phyloP scores from a whole-genome alignment of 1,140 invertebrate species.

The Zelostemma sp. region DNA sequence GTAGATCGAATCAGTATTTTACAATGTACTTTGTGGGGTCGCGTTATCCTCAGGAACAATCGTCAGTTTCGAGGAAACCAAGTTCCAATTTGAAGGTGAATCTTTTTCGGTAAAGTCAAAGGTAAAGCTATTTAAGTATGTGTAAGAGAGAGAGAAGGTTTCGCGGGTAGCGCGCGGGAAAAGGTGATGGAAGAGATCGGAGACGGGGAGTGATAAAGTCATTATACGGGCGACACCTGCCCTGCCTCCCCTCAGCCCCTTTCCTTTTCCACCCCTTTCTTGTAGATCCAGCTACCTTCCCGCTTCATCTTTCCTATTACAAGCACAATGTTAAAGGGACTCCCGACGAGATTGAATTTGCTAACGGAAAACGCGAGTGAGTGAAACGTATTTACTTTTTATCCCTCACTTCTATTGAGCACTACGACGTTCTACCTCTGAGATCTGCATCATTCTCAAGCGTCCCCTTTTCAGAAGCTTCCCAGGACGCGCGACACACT shows the following conservation, averaged over 20 bases:
- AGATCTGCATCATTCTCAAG: slow-evolving; percentile 43
- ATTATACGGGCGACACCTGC: slow-evolving; percentile 67
- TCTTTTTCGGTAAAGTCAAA: slow-evolving; percentile 57
- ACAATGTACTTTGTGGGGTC: slow-evolving; percentile 50
- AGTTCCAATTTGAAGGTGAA: slow-evolving; percentile 59
- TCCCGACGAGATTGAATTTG: slow-evolving; percentile 69
- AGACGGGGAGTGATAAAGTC: slow-evolving; percentile 62
- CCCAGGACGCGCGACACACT: slow-evolving; percentile 14
- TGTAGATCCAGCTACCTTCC: slow-evolving; percentile 32
- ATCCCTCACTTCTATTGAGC: slow-evolving; percentile 64
- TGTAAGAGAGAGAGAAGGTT: slow-evolving; percentile 49
- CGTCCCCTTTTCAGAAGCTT: slow-evolving; percentile 19
- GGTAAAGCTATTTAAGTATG: slow-evolving; percentile 58
- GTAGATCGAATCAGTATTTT: slow-evolving; percentile 32
- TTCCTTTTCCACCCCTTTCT: slow-evolving; percentile 24
- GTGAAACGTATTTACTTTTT: slow-evolving; percentile 70
- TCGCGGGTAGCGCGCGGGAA: slow-evolving; percentile 27
- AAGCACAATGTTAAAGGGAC: slow-evolving; percentile 67
- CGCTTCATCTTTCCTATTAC: slow-evolving; percentile 66
- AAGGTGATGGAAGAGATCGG: slow-evolving; percentile 37
- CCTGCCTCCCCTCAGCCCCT: slow-evolving; percentile 30
- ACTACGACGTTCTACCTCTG: slow-evolving; percentile 44
- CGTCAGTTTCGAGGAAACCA: slow-evolving; percentile 52
- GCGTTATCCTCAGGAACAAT: slow-evolving; percentile 61
- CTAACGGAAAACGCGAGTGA: slow-evolving; percentile 68